phyloP scores from a whole-genome alignment of 2,113 vertebrate genomes.

The Butorides virescens region DNA sequence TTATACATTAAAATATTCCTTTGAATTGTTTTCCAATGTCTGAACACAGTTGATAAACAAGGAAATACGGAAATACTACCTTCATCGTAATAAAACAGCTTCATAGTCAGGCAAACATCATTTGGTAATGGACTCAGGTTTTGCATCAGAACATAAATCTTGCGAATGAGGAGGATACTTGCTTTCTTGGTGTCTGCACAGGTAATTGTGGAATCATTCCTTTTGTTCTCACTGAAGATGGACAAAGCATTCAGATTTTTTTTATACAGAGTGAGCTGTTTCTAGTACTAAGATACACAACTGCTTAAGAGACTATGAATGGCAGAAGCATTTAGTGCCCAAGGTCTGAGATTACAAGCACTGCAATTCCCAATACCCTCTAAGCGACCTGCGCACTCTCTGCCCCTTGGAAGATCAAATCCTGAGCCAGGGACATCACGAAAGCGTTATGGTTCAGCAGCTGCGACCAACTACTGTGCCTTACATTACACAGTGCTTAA shows the following conservation, averaged over 20 bases:
- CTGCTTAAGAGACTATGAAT: accelerated
- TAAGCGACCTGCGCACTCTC: not conserved
- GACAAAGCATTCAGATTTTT: not conserved
- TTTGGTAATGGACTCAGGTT: conserved; percentile 88
- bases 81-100: conserved; percentile 90
- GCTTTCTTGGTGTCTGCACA: conserved; percentile 85
- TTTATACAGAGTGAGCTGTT: not conserved
- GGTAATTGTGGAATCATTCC: conserved; percentile 49
- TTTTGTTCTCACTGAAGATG: conserved; percentile 65
- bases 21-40: not conserved
- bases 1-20: not conserved
- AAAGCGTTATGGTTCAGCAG: not conserved
- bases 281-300: too few relatives aligned
- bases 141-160: conserved; percentile 94
- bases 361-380: not conserved
- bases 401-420: not conserved
- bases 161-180: conserved; percentile 91
- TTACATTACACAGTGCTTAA: not conserved
- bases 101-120: conserved; percentile 91
- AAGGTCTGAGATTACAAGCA: not conserved
- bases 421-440: not conserved
- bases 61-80: conserved; percentile 65
- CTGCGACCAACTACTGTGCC: not conserved
- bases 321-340: not conserved
- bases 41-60: not conserved